Conservation (phyloP, 2,113 vertebrate species). For the Lota lota region DNA sequence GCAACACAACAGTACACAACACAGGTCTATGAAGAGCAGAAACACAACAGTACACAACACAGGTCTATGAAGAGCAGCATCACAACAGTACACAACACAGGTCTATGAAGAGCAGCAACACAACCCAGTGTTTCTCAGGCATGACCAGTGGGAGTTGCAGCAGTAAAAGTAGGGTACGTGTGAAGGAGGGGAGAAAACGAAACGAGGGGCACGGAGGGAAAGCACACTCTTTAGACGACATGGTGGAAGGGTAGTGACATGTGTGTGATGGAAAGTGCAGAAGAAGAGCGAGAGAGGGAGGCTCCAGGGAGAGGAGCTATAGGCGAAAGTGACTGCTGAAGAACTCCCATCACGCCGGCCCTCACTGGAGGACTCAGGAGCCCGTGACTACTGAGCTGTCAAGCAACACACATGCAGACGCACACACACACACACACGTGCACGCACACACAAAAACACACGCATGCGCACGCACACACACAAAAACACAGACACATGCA, state of each 20-base stretch:
- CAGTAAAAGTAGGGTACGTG: background rate
- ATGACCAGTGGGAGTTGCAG: too few species aligned
- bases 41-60: too few species aligned
- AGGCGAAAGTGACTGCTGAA: conserved; percentile 30
- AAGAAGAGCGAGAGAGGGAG: background rate
- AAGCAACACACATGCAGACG: conserved; percentile 32
- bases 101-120: too few species aligned
- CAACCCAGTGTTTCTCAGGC: too few species aligned
- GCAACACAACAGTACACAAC: too few species aligned
- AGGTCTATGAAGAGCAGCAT: background rate
- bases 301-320: conserved; percentile 23
- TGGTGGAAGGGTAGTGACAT: background rate
- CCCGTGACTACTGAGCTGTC: conserved; percentile 48
- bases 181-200: background rate
- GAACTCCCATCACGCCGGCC: conserved; percentile 22
- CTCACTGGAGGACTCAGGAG: conserved; percentile 35
- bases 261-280: background rate
- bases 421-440: background rate
- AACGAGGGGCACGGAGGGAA: background rate
- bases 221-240: background rate
- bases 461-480: too few species aligned
- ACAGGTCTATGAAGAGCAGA: background rate
- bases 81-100: background rate
- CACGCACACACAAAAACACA: too few species aligned
- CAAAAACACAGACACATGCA: too few species aligned